Evolutionary conservation across 2,797 vertebrate genomes (phyloP).

Genomic region (Tinamus major): DNA sequence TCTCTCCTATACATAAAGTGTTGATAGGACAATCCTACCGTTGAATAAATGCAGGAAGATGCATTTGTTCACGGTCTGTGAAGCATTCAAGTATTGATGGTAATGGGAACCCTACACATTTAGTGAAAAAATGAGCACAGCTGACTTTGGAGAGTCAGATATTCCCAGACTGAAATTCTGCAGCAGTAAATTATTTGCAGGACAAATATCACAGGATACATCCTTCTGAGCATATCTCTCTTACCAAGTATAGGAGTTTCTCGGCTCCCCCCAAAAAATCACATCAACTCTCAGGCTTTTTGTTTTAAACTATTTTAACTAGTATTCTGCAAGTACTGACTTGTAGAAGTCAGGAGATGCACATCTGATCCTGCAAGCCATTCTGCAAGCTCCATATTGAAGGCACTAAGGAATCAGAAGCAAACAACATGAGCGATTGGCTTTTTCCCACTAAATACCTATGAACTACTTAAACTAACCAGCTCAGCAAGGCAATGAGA

Average conservation of each 20-base stretch:
- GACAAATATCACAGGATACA: neutral
- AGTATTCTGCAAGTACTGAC: neutral
- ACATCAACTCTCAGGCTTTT: neutral
- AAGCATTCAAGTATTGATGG: conserved; percentile 24
- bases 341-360: neutral
- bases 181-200: neutral
- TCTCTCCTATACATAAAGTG: neutral
- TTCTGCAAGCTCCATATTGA: neutral
- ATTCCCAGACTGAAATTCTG: neutral
- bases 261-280: neutral
- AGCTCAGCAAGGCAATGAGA: neutral
- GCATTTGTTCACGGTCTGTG: neutral
- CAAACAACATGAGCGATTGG: neutral
- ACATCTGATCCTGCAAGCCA: neutral
- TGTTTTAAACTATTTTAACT: neutral
- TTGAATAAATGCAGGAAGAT: conserved; percentile 6
- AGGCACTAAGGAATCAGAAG: neutral
- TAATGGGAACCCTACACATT: neutral
- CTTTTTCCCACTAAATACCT: neutral
- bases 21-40: neutral
- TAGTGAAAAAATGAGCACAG: neutral
- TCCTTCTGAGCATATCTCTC: neutral
- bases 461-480: neutral
- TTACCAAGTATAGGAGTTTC: neutral
- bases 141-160: neutral